Percentiles rank a stretch among this genome's conserved stretches.
Evolutionary conservation across 2,888 invertebrate species (phyloP).

Genomic region (Drosophila antonietae): DNA sequence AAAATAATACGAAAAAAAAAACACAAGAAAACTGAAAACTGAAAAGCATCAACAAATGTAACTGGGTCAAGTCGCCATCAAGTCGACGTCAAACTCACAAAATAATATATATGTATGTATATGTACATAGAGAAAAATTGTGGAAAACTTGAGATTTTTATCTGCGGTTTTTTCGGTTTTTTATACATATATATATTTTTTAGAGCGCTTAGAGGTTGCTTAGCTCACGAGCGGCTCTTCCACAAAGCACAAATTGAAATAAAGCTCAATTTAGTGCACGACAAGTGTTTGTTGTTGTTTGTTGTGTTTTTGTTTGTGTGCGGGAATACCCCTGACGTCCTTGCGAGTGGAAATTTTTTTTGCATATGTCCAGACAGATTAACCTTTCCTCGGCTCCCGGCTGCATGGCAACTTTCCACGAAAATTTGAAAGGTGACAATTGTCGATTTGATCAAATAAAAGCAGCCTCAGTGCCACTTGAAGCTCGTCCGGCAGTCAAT

Average conservation of each 20-base stretch:
- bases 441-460: conserved; percentile 50
- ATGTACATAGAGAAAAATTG: conserved; percentile 59
- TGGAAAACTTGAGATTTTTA: conserved; percentile 75
- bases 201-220: conserved; percentile 43
- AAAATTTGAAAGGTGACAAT: conserved; percentile 64
- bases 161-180: conserved; percentile 72
- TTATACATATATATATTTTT: background rate
- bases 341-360: conserved; percentile 41
- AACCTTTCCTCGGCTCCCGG: conserved; percentile 6
- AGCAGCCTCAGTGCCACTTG: conserved; percentile 5
- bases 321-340: conserved; percentile 22
- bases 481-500: conserved; percentile 50
- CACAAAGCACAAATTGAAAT: conserved; percentile 49
- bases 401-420: conserved; percentile 35
- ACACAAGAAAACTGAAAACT: conserved; percentile 16
- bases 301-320: background rate
- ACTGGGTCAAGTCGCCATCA: conserved; percentile 73
- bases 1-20: conserved; percentile 31
- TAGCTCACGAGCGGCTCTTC: conserved; percentile 45
- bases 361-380: conserved; percentile 27
- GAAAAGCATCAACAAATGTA: conserved; percentile 73
- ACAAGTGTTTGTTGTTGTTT: conserved; percentile 32
- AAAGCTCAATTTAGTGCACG: conserved; percentile 54
- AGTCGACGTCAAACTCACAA: conserved; percentile 35
- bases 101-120: conserved; percentile 10